phyloP scores from a whole-genome alignment of 2,797 vertebrate species.

The Poliocrania exsul region DNA sequence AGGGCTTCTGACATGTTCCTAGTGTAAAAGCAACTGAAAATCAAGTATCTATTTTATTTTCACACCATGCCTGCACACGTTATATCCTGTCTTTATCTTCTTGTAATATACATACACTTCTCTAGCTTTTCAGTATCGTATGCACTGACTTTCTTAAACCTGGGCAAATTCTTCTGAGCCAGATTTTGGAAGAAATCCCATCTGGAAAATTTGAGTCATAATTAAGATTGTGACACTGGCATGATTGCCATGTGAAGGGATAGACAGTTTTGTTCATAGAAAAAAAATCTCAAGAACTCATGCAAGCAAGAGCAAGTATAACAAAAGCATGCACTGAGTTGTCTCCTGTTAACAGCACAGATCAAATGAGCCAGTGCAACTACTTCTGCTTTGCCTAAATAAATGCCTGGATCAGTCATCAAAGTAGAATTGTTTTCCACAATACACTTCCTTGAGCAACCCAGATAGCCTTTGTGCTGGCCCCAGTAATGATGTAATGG shows the following conservation, averaged over 20 bases:
- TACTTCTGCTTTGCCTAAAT: conserved; percentile 65
- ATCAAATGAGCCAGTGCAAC: conserved; percentile 61
- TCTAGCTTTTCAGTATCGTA: not conserved
- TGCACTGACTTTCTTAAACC: not conserved
- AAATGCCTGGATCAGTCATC: conserved; percentile 66
- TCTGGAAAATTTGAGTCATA: not conserved
- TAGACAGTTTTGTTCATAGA: not conserved
- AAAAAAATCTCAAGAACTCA: not conserved
- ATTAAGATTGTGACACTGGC: conserved; percentile 23
- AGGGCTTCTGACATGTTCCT: not conserved
- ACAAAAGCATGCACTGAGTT: conserved; percentile 55
- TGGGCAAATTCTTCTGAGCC: not conserved
- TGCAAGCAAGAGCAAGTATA: conserved; percentile 61
- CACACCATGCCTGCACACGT: not conserved
- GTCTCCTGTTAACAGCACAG: conserved; percentile 45
- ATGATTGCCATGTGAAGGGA: not conserved
- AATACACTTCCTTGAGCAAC: conserved; percentile 65
- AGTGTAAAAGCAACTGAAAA: not conserved
- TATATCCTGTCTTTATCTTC: not conserved
- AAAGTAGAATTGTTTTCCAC: conserved; percentile 66
- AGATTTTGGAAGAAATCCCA: not conserved
- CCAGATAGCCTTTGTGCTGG: conserved; percentile 66
- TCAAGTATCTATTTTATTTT: not conserved
- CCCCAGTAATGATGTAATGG: conserved; percentile 79
- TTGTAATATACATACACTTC: not conserved